Base-by-base conservation (phyloP, 2,888 invertebrate genomes). In the Folsomia manolachei region DNA sequence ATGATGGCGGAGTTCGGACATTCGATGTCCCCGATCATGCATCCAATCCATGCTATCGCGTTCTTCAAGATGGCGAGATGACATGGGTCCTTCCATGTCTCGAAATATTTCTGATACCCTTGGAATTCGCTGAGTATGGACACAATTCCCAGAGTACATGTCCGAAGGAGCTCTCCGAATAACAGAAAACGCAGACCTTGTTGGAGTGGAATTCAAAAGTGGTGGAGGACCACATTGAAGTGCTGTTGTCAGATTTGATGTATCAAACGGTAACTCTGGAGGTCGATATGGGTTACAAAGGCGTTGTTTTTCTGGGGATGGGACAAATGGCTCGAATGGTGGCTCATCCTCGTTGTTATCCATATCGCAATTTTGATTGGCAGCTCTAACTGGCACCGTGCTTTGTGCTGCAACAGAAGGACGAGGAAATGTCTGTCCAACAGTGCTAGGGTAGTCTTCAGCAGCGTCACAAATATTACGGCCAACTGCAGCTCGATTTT, bases 121-220 rank as follows among this genome's bases (percentile, higher is more conserved):
- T 18, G 23, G 62, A 27, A 26, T 18, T 19, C 60, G 11, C n/a
- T 39, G 39, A 7, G 56, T 63, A 60, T 53, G 62, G 64, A 53
- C 25, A 39, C 7, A 64, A 21, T 39, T 63, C 7, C 64, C 69
- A 1, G 27, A 60, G 1, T 52, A 39, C 25, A 61, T 52, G 11
- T 62, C 26, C 2, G 26, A 4, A 53, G 23, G 25, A 9, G 23
- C 11, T 25, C 51, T n/a, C 21, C 21, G 60, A 14, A 53, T 56
- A 18, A 39, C 27, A 21, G 51, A 1, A 23, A 56, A 53, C 39
- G 26, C 27, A 39, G 53, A 53, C 23, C 63, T 53, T 63, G 76
- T 76, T 0, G 80, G 80, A 18, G 80, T 79, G 9, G 80, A 80
- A 25, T 72, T 77, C 23, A 67, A 39, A 0, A 80, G 52, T 18